Evolutionary conservation across 2,888 invertebrate genomes (phyloP).

Genomic region (Cyclophora punctaria): DNA sequence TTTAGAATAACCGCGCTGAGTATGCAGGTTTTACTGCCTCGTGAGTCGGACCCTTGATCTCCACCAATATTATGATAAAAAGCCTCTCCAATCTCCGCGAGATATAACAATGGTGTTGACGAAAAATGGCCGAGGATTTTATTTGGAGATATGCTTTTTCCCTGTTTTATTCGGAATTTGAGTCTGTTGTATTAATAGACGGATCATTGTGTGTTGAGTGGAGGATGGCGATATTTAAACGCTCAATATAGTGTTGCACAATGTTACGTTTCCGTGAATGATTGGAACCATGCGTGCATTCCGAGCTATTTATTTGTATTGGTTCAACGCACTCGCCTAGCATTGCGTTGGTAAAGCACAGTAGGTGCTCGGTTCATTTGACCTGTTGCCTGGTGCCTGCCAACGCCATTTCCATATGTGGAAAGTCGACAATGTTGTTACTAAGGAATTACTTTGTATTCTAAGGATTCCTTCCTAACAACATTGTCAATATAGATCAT

Average conservation of each 20-base stretch:
- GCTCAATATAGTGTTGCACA: constrained; percentile 13
- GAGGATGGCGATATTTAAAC: constrained; percentile 1
- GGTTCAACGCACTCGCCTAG: constrained; percentile 50
- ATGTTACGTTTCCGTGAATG: constrained; percentile 44
- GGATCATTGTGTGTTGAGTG: too few relatives aligned
- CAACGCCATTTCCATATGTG: constrained; percentile 15
- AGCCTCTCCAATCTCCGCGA: constrained; percentile 31
- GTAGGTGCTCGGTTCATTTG: constrained; percentile 23
- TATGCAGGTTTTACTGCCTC: constrained; percentile 31
- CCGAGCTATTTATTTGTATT: constrained; percentile 48
- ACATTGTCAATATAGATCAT: too few relatives aligned
- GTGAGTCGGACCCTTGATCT: constrained; percentile 30
- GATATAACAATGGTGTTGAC: constrained; percentile 31
- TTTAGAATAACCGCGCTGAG: constrained; percentile 36
- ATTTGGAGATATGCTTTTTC: constrained; percentile 6
- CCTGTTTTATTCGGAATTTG: not conserved
- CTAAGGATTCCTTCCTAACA: too few relatives aligned
- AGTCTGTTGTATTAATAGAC: not conserved
- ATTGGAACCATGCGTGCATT: constrained; percentile 44
- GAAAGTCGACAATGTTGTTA: constrained; percentile 1
- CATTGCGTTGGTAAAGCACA: constrained; percentile 30
- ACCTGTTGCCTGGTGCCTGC: constrained; percentile 25
- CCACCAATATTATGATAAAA: constrained; percentile 44
- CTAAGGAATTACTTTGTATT: too few relatives aligned
- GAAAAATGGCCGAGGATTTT: constrained; percentile 10